A percentile compares a stretch with the other conserved stretches of the same genome.
Evolutionary conservation across 2,888 invertebrate species (phyloP).

Genomic region (Stenichneumon culpator): DNA sequence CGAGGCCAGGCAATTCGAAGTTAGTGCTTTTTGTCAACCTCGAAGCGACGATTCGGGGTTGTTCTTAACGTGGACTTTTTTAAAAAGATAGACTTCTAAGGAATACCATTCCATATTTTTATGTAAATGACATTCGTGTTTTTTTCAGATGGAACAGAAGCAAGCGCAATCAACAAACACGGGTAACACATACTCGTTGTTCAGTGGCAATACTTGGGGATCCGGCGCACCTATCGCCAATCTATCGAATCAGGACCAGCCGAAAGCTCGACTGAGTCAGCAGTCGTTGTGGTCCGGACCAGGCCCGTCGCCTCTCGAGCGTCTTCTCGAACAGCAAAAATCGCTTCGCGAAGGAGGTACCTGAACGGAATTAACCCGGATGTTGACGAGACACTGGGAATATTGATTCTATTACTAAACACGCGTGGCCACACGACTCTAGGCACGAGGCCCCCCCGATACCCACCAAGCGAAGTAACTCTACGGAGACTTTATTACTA

Average conservation of each 20-base stretch:
- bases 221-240: slow-evolving; percentile 74
- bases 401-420: slow-evolving; percentile 67
- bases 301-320: slow-evolving; percentile 92
- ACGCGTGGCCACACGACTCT: slow-evolving; percentile 72
- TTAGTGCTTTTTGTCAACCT: slow-evolving; percentile 65
- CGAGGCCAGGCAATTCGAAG: slow-evolving; percentile 77
- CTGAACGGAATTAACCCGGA: slow-evolving; percentile 78
- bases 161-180: slow-evolving; percentile 79
- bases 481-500: slow-evolving; percentile 54
- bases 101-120: background rate
- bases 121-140: background rate
- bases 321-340: slow-evolving; percentile 93
- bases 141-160: slow-evolving; percentile 82
- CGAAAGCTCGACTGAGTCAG: slow-evolving; percentile 79
- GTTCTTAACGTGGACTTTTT: background rate
- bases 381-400: slow-evolving; percentile 74
- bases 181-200: slow-evolving; percentile 87
- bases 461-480: slow-evolving; percentile 47
- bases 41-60: background rate
- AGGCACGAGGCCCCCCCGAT: slow-evolving; percentile 64
- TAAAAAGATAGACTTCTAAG: background rate
- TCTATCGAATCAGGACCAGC: slow-evolving; percentile 76
- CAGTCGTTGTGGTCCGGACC: slow-evolving; percentile 93
- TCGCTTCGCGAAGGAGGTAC: slow-evolving; percentile 86
- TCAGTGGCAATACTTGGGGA: slow-evolving; percentile 85